Evolutionary conservation across 2,888 invertebrate genomes (phyloP), one percentile per base, ranked within the genome.

Genomic region (Brachyptera risi): DNA sequence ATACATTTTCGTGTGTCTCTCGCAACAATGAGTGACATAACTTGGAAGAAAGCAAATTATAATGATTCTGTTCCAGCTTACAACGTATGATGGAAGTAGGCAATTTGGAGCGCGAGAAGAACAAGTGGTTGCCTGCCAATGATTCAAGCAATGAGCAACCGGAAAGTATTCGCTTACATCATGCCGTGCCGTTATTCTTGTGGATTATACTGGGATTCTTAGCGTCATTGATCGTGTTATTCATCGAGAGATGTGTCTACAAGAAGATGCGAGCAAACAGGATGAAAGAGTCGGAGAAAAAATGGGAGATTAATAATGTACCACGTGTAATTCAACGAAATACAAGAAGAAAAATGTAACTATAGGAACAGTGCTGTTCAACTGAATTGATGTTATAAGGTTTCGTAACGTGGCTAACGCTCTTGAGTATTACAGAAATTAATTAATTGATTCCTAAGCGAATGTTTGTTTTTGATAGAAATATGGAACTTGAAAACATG

Each of bases 51-150:
- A n/a, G n/a, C n/a, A n/a, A n/a, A n/a, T n/a, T n/a, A n/a, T n/a
- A n/a, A n/a, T n/a, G n/a, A n/a, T 7, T 44, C 11, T 11, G 11
- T 7, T 44, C 21, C 54, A 54, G 54, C 23, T 23, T 54, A 9
- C 54, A 54, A 37, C 35, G 17, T 21, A 54, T 54, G 54, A 23
- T 37, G 37, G 54, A 54, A 23, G n/a, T 9, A 7, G 54, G 54
- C 9, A 35, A 9, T 1, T 13, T 54, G 21, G 7, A 35, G 19
- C 9, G 54, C 35, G 9, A 15, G 3, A 31, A 7, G 37, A 3
- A 31, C 35, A 17, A 21, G 5, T 54, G 54, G 54, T 19, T 35
- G 13, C 35, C 17, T 3, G 23, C 13, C 4, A 9, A 15, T 1
- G 37, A 35, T 9, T 2, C 7, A 3, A 9, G 17, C 1, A 1